Conservation (phyloP, 2,113 vertebrate genomes). For the Indicator maculatus region DNA sequence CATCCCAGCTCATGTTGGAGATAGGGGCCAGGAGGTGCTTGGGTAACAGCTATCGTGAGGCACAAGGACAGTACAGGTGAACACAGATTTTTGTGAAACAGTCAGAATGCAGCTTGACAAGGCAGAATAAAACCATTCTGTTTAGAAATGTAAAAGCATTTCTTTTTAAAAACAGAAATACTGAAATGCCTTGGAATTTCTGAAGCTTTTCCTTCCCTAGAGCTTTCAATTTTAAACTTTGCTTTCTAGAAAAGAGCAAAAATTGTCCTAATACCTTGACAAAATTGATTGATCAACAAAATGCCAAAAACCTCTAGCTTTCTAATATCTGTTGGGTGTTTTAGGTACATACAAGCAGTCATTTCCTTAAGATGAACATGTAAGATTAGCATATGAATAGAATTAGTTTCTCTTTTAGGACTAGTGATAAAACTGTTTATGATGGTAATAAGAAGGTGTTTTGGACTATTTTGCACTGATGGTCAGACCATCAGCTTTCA, state of each 20-base stretch:
- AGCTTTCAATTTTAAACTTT: neutral
- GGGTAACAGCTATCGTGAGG: neutral
- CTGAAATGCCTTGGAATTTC: neutral
- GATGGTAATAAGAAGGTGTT: neutral
- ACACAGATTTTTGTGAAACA: neutral
- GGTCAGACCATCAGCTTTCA: neutral
- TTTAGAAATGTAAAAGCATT: neutral
- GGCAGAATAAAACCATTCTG: neutral
- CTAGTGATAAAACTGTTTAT: neutral
- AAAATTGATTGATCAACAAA: neutral
- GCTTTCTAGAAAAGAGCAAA: neutral
- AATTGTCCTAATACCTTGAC: neutral
- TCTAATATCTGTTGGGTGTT: neutral
- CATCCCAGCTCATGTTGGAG: neutral
- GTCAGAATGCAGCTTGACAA: neutral
- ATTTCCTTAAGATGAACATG: neutral
- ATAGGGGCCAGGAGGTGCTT: neutral
- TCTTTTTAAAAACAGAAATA: neutral
- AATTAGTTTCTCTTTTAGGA: neutral
- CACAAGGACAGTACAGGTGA: neutral
- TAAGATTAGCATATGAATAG: neutral
- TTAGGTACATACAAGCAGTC: neutral
- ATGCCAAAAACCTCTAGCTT: neutral
- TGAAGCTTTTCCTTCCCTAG: neutral
- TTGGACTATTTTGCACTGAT: neutral